phyloP scores from a whole-genome alignment of 2,888 invertebrate genomes.

The Drosophila pseudotalamancana region DNA sequence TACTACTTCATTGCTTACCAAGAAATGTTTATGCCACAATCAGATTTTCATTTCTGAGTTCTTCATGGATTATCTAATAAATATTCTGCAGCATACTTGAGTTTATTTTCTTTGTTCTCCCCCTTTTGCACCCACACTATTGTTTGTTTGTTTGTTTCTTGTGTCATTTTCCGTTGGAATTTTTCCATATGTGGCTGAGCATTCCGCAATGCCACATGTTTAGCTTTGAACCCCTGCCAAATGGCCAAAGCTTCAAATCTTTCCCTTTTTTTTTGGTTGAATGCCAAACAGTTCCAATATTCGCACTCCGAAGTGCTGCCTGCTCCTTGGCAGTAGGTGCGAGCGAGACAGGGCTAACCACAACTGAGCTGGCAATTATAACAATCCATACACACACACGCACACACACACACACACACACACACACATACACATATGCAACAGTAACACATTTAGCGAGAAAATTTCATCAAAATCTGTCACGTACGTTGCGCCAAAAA shows the following conservation, averaged over 20 bases:
- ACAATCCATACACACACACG: slow-evolving; percentile 12
- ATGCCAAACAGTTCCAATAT: slow-evolving; percentile 36
- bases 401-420: slow-evolving; percentile 16
- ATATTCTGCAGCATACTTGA: slow-evolving; percentile 22
- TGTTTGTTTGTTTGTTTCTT: not conserved
- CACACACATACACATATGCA: slow-evolving; percentile 18
- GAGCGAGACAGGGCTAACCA: not conserved
- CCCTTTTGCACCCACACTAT: not conserved
- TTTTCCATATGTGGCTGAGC: slow-evolving; percentile 21
- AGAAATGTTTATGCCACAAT: not conserved
- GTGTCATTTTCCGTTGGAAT: slow-evolving; percentile 17
- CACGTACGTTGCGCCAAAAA: slow-evolving; percentile 51
- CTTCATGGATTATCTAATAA: slow-evolving; percentile 23
- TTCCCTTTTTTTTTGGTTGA: not conserved
- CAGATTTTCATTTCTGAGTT: slow-evolving; percentile 12
- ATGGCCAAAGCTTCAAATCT: not conserved
- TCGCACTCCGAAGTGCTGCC: slow-evolving; percentile 13
- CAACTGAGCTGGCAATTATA: slow-evolving; percentile 56
- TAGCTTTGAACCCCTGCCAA: slow-evolving; percentile 1
- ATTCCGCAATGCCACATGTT: slow-evolving; percentile 18
- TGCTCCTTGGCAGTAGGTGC: not conserved
- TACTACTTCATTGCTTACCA: not conserved
- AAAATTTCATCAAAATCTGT: slow-evolving; percentile 71
- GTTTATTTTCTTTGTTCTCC: slow-evolving; percentile 1
- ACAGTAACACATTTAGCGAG: slow-evolving; percentile 52